These are phyloP conservation scores for Phoxinus phoxinus DNA, from an alignment of 2,113 vertebrate genomes.

Conservation along the genomic window DNA sequence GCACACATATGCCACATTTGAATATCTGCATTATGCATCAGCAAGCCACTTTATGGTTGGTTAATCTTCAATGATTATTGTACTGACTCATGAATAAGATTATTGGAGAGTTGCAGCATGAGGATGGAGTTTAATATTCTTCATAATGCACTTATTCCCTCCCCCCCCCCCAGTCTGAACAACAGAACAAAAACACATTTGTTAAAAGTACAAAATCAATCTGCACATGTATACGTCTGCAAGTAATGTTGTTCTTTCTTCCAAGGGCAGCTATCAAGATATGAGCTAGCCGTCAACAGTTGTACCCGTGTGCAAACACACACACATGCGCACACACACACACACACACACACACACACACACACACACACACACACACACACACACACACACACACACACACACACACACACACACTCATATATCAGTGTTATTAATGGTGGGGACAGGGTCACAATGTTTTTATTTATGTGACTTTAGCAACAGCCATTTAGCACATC, in stretches of 20 bases:
- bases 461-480: conserved; percentile 14
- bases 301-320: neutral
- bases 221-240: neutral
- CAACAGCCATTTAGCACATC: conserved; percentile 31
- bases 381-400: neutral
- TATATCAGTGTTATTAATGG: conserved; percentile 3
- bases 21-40: conserved; percentile 48
- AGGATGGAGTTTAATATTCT: neutral
- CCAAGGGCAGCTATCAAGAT: conserved; percentile 19
- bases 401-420: neutral
- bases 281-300: conserved; percentile 7
- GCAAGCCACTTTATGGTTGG: conserved; percentile 40
- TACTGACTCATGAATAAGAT: conserved; percentile 40
- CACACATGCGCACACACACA: too few relatives aligned
- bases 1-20: conserved; percentile 40
- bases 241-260: neutral
- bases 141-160: conserved; percentile 20
- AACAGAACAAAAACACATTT: conserved; percentile 4
- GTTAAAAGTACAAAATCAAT: neutral
- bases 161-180: neutral
- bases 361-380: too few relatives aligned
- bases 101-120: conserved; percentile 1
- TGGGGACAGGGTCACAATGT: neutral
- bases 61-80: conserved; percentile 40
- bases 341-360: too few relatives aligned